Conservation (phyloP, 2,797 vertebrate species). For the Hipposideros larvatus region DNA sequence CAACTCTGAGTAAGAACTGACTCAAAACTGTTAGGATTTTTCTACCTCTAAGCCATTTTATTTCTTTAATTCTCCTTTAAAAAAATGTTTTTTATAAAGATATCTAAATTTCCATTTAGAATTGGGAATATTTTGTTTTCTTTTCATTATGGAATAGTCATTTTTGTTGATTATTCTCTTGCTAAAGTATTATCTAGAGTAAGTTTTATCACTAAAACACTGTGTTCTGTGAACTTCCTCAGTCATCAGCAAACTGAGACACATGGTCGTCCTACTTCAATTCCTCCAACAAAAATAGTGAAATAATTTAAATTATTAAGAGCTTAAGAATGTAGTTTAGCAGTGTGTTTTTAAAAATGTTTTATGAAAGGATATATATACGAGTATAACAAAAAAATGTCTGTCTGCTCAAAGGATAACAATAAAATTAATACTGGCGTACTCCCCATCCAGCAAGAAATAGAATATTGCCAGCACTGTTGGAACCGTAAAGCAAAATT, state of each 20-base stretch:
- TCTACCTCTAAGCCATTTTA: not conserved
- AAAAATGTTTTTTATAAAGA: not conserved
- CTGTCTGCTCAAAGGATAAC: not conserved
- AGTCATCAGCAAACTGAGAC: not conserved
- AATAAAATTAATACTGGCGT: not conserved
- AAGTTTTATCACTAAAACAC: not conserved
- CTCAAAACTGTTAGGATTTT: not conserved
- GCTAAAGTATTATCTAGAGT: not conserved
- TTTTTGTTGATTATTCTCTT: not conserved
- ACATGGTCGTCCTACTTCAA: not conserved
- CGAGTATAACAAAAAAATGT: not conserved
- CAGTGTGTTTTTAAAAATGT: not conserved
- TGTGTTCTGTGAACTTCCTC: not conserved
- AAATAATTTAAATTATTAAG: not conserved
- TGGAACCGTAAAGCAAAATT: not conserved
- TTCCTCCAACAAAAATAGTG: not conserved
- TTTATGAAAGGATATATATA: not conserved
- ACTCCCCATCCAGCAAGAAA: not conserved
- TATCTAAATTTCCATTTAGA: not conserved
- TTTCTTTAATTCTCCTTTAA: not conserved
- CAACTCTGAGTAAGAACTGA: not conserved
- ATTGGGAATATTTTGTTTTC: not conserved
- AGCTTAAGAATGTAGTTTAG: not conserved
- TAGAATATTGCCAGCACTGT: not conserved
- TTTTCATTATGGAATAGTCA: not conserved